phyloP scores from a whole-genome alignment of 92 coral and sea anemone genomes.

The Bergia sp. region DNA sequence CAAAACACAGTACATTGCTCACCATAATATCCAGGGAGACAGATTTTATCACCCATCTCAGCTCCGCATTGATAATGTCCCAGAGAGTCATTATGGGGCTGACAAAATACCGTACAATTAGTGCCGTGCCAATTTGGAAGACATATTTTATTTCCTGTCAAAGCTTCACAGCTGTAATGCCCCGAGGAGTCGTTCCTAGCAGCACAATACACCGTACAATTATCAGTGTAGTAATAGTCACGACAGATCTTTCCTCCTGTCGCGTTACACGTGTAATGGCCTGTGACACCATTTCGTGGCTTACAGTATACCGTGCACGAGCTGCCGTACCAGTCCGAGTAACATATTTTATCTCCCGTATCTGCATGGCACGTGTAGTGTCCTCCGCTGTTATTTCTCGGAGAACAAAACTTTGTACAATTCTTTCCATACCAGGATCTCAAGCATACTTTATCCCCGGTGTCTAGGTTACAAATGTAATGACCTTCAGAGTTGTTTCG shows the following conservation, averaged over 20 bases:
- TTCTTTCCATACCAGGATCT: constrained; percentile 70
- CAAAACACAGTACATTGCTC: constrained; percentile 55
- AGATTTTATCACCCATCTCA: constrained; percentile 58
- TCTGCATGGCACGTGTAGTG: constrained; percentile 67
- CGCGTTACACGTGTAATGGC: constrained; percentile 76
- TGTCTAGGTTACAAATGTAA: constrained; percentile 56
- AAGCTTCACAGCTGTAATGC: constrained; percentile 70
- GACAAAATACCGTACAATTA: constrained; percentile 71
- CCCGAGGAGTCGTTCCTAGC: constrained; percentile 48
- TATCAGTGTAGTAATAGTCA: constrained; percentile 58
- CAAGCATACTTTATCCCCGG: constrained; percentile 68
- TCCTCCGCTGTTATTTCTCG: constrained; percentile 57
- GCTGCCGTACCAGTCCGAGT: constrained; percentile 76
- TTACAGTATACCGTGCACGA: constrained; percentile 69
- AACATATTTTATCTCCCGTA: constrained; percentile 66
- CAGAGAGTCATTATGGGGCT: constrained; percentile 61
- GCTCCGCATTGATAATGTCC: constrained; percentile 62
- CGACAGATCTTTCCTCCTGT: constrained; percentile 65
- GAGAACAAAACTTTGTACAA: constrained; percentile 60
- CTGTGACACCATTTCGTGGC: constrained; percentile 72
- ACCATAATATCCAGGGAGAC: constrained; percentile 65
- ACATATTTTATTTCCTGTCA: constrained; percentile 70
- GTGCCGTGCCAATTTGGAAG: constrained; percentile 64
- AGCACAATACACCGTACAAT: constrained; percentile 56
- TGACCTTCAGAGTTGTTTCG: constrained; percentile 54